Evolutionary conservation across 2,113 vertebrate genomes (phyloP).

Genomic region (Malurus alboscapulatus): DNA sequence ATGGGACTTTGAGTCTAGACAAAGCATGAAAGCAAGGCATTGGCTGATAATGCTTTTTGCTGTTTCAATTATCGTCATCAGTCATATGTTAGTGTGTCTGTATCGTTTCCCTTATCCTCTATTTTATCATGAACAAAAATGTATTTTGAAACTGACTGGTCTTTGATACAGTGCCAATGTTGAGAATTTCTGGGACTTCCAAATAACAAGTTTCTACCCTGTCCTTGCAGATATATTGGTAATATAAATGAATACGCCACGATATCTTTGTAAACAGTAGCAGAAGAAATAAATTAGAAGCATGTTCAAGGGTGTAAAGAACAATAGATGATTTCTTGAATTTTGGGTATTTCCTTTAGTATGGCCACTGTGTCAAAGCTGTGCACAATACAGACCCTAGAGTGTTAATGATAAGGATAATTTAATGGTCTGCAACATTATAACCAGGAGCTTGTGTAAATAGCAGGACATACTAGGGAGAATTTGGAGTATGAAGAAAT

Average conservation of each 20-base stretch:
- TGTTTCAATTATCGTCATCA: conserved; percentile 37
- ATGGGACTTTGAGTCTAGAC: conserved; percentile 35
- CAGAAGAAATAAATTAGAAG: not conserved
- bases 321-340: not conserved
- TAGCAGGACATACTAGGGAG: not conserved
- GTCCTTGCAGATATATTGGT: not conserved
- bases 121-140: conserved; percentile 27
- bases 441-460: not conserved
- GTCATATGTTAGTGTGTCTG: not conserved
- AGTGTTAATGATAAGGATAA: not conserved
- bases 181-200: not conserved
- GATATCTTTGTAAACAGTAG: not conserved
- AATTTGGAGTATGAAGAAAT: not conserved
- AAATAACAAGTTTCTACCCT: not conserved
- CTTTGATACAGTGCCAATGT: not conserved
- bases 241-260: not conserved
- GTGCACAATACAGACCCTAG: not conserved
- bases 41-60: conserved; percentile 20
- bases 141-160: not conserved
- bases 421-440: not conserved
- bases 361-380: not conserved
- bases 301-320: not conserved
- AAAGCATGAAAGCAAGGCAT: conserved; percentile 43
- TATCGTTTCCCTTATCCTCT: not conserved
- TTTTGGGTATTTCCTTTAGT: not conserved